Conservation (phyloP, 2,113 vertebrate species). For the Indicator maculatus region DNA sequence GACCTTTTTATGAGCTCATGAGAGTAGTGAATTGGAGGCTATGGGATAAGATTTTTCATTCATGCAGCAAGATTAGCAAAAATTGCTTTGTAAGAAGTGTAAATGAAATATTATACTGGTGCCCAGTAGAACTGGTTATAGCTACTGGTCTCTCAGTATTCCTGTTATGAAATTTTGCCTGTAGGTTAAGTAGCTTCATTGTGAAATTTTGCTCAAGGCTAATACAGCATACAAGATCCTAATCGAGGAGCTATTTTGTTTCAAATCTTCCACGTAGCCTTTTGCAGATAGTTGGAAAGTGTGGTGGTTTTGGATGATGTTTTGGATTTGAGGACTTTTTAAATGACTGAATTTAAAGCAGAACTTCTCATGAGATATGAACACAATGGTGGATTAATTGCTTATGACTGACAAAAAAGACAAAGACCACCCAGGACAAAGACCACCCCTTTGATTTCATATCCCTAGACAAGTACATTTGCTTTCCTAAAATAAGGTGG, state of each 20-base stretch:
- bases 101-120: constrained; percentile 49
- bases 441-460: not conserved
- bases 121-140: constrained; percentile 10
- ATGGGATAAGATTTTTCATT: constrained; percentile 45
- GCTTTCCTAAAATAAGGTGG: not conserved
- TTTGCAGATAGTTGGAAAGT: not conserved
- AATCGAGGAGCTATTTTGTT: constrained; percentile 54
- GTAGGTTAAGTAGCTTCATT: constrained; percentile 33
- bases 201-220: constrained; percentile 56
- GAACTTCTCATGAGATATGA: not conserved
- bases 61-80: constrained; percentile 44
- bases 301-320: not conserved
- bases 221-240: constrained; percentile 16
- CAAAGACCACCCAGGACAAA: constrained; percentile 14
- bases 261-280: constrained; percentile 21
- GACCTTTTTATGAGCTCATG: constrained; percentile 50
- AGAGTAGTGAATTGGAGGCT: constrained; percentile 49
- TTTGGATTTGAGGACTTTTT: not conserved
- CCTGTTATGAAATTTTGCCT: constrained; percentile 21
- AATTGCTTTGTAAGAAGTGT: constrained; percentile 26
- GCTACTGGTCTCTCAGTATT: constrained; percentile 18
- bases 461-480: not conserved
- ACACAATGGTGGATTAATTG: not conserved
- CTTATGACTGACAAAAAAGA: not conserved
- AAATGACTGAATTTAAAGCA: not conserved